Evolutionary conservation across 2,888 invertebrate genomes (phyloP).

Genomic region (Patella ulyssiponensis): DNA sequence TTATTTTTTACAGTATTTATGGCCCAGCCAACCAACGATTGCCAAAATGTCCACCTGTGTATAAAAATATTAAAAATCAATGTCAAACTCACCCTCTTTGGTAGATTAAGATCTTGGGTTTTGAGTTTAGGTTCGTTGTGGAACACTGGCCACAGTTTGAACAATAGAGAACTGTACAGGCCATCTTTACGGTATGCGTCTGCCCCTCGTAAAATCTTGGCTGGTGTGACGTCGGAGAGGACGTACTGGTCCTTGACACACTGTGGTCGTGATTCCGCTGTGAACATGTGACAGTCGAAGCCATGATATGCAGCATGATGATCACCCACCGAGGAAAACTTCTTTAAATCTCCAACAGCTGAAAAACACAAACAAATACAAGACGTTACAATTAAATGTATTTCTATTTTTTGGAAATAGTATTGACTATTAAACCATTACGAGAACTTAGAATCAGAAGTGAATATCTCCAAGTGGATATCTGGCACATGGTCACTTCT

Average conservation of each 20-base stretch:
- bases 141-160: constrained; percentile 63
- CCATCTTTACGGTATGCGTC: constrained; percentile 63
- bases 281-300: constrained; percentile 83
- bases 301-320: constrained; percentile 81
- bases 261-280: constrained; percentile 81
- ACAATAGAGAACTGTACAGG: constrained; percentile 54
- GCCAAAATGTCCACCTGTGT: too few species aligned
- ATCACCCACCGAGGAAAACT: constrained; percentile 78
- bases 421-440: too few species aligned
- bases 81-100: constrained; percentile 33
- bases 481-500: too few species aligned
- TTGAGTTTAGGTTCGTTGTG: constrained; percentile 54
- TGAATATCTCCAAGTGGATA: too few species aligned
- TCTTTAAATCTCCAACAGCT: constrained; percentile 93
- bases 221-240: constrained; percentile 78
- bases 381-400: too few species aligned
- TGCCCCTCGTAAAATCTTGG: constrained; percentile 55
- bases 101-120: constrained; percentile 56
- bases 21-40: too few species aligned
- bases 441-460: too few species aligned
- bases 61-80: background rate
- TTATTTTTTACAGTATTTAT: too few species aligned
- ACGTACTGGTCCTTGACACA: constrained; percentile 85
- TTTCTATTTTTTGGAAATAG: too few species aligned
- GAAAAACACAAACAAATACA: constrained; percentile 74